phyloP scores from a whole-genome alignment of 2,113 vertebrate species.

The Triplophysa rosa region DNA sequence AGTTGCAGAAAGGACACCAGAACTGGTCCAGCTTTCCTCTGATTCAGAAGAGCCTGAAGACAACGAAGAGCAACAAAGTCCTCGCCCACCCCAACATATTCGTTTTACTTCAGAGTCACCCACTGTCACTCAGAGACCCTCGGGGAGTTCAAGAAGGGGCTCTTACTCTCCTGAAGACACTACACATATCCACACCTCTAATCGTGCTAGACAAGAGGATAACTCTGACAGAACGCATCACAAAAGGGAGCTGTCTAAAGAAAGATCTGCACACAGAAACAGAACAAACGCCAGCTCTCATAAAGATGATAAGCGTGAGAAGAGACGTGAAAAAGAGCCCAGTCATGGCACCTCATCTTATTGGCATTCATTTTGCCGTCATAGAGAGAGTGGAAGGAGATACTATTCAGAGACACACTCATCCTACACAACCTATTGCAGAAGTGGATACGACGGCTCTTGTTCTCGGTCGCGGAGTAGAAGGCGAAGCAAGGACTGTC shows the following conservation, averaged over 20 bases:
- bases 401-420: conserved; percentile 71
- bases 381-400: conserved; percentile 71
- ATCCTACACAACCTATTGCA: conserved; percentile 72
- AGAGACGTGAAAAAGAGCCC: conserved; percentile 61
- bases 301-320: background rate
- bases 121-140: conserved; percentile 60
- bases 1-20: conserved; percentile 86
- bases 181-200: background rate
- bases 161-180: conserved; percentile 24
- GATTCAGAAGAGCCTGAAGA: conserved; percentile 82
- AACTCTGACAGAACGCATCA: conserved; percentile 59
- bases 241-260: conserved; percentile 62
- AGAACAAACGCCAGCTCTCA: conserved; percentile 71
- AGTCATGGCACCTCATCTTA: conserved; percentile 63
- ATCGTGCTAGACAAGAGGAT: conserved; percentile 52
- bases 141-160: conserved; percentile 34
- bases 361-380: conserved; percentile 74
- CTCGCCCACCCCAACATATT: conserved; percentile 71
- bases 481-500: conserved; percentile 70
- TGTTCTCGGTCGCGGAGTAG: conserved; percentile 47
- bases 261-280: conserved; percentile 66
- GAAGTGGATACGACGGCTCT: background rate
- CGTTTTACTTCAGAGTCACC: conserved; percentile 72
- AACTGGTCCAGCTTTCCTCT: conserved; percentile 90
- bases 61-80: conserved; percentile 69